Evolutionary conservation across 2,797 vertebrate species (phyloP), one percentile per base, ranked within the genome.

Genomic region (Acestrorhynchus altus): DNA sequence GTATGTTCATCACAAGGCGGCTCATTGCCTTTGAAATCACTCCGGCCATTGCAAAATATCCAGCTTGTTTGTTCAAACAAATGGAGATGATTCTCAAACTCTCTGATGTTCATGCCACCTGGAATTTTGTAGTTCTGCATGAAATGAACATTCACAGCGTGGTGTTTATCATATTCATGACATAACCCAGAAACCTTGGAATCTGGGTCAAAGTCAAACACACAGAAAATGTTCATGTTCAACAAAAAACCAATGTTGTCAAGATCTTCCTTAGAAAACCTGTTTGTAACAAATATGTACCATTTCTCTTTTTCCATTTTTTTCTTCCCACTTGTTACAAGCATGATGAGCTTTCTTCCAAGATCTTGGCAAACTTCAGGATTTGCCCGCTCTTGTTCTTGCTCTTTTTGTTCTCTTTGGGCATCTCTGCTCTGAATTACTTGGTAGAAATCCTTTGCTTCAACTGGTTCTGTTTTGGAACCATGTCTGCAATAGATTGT

Each of bases 11-110:
- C 92, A 86, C 90, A 95, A n/a, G 85, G 0, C 10, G 63, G 15
- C 74, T 94, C 94, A 40, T 84, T 87, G 18, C 95, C 95, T 15
- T 59, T 90, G 68, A 87, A 96, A 74, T 96, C 92, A 12, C 54
- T 91, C 0, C 92, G 90, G 0, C 95, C 95, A 31, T 96, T 94
- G 80, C 95, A 96, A 89, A 96, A 96, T 82, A 96, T 92, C 95
- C 95, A 96, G 80, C 94, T 96, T 26, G 87, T 92, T 73, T 95
- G 94, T 8, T 94, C 93, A 65, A 95, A 96, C 4, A 96, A 86
- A 76, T 84, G 86, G 47, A 93, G 70, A 0, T 85, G 80, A 72
- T 81, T 93, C 71, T 85, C 90, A 46, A 91, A 76, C 8, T 93
- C 87, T 39, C 84, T 74, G 51, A 86, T 87, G 49, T 11, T 91